Evolutionary conservation across 2,113 vertebrate genomes (phyloP), one percentile per base, ranked within the genome.

Genomic region (Myiagra hebetior): DNA sequence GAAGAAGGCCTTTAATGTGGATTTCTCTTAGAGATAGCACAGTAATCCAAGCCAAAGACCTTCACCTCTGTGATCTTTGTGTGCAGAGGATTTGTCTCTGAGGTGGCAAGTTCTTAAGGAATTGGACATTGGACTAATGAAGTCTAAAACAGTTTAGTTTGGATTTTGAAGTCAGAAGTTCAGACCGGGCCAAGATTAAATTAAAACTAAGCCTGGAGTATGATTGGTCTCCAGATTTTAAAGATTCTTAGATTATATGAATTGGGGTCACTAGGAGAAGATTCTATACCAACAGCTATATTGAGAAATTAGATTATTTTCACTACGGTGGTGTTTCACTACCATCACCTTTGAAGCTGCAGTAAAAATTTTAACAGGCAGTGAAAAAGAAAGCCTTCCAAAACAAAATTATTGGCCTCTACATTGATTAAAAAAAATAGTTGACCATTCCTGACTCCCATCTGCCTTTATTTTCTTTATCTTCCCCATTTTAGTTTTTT

Each of bases 151-250:
- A 91, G 49, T 91, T 95, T 95, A 92, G 73, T 92, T 89, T 87
- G 86, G 89, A 89, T 94, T 94, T 79, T 4, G 24, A 81, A 94
- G 76, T 63, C 83, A 92, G 30, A 89, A 92, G 87, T 96, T 95
- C 84, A 91, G 60, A 44, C 17, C 0, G 0, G 80, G 76, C 24
- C 41, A 63, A 87, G 84, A 91, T 87, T 92, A 93, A 91, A 72
- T 78, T 67, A 75, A 93, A 92, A 27, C 44, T 92, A 89, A 93
- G 44, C 39, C 62, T 87, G 44, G 67, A 69, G 33, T 53, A 52
- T 67, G 73, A 64, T 52, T 93, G 26, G 47, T 88, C 86, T 90
- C 42, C 74, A 72, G 81, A 82, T 90, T 68, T 89, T 87, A 63
- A 89, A 74, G 65, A 46, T 37, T 52, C 77, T 75, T 87, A 64